Percentiles rank a stretch among this genome's conserved stretches.
Conservation (phyloP, 2,888 invertebrate genomes). For the Polymixis flavicincta region DNA sequence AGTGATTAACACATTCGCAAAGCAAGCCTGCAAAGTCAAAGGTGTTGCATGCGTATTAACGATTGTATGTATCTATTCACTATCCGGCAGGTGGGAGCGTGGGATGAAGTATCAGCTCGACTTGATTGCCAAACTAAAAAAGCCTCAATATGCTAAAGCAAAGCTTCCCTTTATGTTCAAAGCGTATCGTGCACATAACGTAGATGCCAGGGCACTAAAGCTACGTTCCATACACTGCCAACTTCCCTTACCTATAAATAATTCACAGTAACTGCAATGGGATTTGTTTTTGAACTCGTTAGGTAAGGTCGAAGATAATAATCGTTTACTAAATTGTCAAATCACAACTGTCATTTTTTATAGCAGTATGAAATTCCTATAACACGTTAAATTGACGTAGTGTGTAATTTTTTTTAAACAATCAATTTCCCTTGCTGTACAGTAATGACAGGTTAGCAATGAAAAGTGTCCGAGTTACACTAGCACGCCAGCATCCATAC, state of each 20-base stretch:
- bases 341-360: neutral
- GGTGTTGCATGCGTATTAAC: too few species aligned
- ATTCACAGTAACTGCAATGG: neutral
- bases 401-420: neutral
- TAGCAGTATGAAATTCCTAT: neutral
- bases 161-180: conserved; percentile 20
- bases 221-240: neutral
- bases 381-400: neutral
- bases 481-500: neutral
- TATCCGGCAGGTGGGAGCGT: neutral
- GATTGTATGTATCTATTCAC: too few species aligned
- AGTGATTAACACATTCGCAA: too few species aligned
- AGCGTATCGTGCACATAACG: neutral
- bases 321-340: neutral
- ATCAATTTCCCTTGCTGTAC: neutral
- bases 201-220: too few species aligned
- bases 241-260: neutral
- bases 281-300: neutral
- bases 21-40: too few species aligned
- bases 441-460: neutral
- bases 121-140: conserved; percentile 24
- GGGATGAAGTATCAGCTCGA: neutral
- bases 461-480: neutral
- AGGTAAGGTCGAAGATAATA: neutral
- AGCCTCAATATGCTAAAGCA: neutral